These are phyloP conservation scores for Eudasyphora cyanicolor DNA, from an alignment of 2,888 invertebrate species.

Conservation along the genomic window DNA sequence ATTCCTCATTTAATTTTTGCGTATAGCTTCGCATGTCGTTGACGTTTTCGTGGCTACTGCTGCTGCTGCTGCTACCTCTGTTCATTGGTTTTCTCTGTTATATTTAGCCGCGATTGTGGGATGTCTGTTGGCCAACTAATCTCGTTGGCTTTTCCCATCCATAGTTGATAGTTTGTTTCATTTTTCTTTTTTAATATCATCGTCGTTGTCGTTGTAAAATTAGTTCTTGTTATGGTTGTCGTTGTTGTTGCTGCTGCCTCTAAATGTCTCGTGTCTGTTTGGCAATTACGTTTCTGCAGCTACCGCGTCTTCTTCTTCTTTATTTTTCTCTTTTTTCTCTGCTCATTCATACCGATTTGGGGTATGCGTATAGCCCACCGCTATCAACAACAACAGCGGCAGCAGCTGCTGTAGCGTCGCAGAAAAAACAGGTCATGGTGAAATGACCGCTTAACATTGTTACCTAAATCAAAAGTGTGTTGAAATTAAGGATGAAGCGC, in stretches of 20 bases:
- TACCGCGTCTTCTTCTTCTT: conserved; percentile 23
- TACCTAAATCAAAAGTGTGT: conserved; percentile 56
- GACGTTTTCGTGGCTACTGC: not conserved
- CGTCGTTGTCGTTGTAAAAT: conserved; percentile 50
- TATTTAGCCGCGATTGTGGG: conserved; percentile 10
- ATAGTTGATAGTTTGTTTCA: conserved; percentile 27
- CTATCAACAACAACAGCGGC: not conserved
- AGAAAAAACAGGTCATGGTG: conserved; percentile 63
- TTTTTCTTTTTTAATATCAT: conserved; percentile 32
- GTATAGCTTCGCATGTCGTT: conserved; percentile 29
- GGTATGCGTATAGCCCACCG: conserved; percentile 17
- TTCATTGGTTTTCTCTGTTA: conserved; percentile 29
- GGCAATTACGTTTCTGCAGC: conserved; percentile 45
- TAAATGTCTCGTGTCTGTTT: conserved; percentile 44
- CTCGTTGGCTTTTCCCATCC: conserved; percentile 58
- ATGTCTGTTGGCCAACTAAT: conserved; percentile 56
- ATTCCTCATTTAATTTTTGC: conserved; percentile 45
- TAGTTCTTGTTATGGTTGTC: conserved; percentile 53
- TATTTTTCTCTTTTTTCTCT: not conserved
- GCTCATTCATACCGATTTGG: conserved; percentile 5
- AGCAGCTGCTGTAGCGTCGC: not conserved
- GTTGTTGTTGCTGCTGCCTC: conserved; percentile 28
- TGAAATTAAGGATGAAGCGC: conserved; percentile 30
- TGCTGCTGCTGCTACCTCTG: conserved; percentile 30
- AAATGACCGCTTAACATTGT: conserved; percentile 66